These are phyloP conservation scores for Arctopsyche grandis DNA, from an alignment of 1,140 invertebrate species.

Conservation along the genomic window DNA sequence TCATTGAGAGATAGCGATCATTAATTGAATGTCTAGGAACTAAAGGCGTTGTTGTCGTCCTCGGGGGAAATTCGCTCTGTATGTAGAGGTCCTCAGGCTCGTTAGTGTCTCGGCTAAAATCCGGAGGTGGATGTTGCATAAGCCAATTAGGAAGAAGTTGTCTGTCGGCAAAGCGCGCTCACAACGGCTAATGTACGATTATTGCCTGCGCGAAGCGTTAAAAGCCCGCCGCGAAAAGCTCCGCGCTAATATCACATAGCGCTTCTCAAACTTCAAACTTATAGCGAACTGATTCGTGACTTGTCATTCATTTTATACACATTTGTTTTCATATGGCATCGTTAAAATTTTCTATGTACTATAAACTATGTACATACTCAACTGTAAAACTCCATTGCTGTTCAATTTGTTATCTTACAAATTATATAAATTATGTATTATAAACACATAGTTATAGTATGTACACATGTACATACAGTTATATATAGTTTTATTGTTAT, in stretches of 20 bases:
- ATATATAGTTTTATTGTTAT: too few relatives aligned
- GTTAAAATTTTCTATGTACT: too few relatives aligned
- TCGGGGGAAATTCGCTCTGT: background rate
- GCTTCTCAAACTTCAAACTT: background rate
- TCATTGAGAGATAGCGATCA: too few relatives aligned
- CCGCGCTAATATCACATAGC: background rate
- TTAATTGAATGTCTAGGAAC: background rate
- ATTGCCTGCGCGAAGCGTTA: conserved; percentile 4
- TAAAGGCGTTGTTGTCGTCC: background rate
- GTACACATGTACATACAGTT: too few relatives aligned
- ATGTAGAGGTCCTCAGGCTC: conserved; percentile 6
- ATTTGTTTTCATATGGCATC: too few relatives aligned
- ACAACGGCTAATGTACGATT: conserved; percentile 35
- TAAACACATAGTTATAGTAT: too few relatives aligned
- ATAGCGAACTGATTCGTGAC: too few relatives aligned
- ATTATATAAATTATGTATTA: too few relatives aligned
- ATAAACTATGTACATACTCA: too few relatives aligned
- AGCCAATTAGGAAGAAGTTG: conserved; percentile 41
- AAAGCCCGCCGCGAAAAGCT: background rate
- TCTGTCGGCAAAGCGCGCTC: conserved; percentile 20
- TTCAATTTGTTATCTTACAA: too few relatives aligned
- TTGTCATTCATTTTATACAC: too few relatives aligned
- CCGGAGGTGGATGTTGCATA: conserved; percentile 40
- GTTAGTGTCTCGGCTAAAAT: conserved; percentile 25
- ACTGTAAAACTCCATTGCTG: too few relatives aligned